Evolutionary conservation across 1,140 invertebrate genomes (phyloP).

Genomic region (Aphaenogaster rudis): DNA sequence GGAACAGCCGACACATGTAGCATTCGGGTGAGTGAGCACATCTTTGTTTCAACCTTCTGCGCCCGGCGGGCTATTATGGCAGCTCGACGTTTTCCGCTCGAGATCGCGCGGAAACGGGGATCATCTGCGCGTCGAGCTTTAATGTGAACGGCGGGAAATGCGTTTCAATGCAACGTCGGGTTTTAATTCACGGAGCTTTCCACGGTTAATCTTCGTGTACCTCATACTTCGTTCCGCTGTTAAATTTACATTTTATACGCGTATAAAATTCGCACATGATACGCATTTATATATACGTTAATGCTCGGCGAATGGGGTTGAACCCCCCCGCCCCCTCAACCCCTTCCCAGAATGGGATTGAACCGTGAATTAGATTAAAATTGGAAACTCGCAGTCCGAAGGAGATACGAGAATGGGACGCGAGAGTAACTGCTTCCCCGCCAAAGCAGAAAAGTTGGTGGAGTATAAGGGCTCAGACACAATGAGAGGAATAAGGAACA

Average conservation of each 20-base stretch:
- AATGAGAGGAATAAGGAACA: too few species aligned
- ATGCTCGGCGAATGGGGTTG: background rate
- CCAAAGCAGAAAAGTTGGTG: background rate
- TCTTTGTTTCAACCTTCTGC: constrained; percentile 28
- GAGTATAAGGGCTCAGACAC: too few species aligned
- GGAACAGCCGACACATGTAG: constrained; percentile 62
- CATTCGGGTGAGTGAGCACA: constrained; percentile 59
- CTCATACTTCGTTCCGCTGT: background rate
- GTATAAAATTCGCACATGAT: background rate
- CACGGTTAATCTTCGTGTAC: background rate
- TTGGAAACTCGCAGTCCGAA: constrained; percentile 25
- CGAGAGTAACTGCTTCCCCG: background rate
- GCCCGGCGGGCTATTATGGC: constrained; percentile 20
- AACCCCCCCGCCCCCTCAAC: background rate
- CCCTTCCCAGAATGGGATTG: constrained; percentile 4
- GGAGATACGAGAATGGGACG: constrained; percentile 19
- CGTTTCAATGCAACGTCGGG: constrained; percentile 9
- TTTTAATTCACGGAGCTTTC: constrained; percentile 26
- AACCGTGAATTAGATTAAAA: constrained; percentile 51
- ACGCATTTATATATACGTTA: constrained; percentile 30
- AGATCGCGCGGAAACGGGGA: constrained; percentile 23
- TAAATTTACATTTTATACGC: constrained; percentile 46
- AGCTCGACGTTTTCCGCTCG: constrained; percentile 35
- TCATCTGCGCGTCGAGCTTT: constrained; percentile 24
- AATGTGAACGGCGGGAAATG: constrained; percentile 18